Conservation (phyloP, 2,797 vertebrate genomes). For the Capromys pilorides region DNA sequence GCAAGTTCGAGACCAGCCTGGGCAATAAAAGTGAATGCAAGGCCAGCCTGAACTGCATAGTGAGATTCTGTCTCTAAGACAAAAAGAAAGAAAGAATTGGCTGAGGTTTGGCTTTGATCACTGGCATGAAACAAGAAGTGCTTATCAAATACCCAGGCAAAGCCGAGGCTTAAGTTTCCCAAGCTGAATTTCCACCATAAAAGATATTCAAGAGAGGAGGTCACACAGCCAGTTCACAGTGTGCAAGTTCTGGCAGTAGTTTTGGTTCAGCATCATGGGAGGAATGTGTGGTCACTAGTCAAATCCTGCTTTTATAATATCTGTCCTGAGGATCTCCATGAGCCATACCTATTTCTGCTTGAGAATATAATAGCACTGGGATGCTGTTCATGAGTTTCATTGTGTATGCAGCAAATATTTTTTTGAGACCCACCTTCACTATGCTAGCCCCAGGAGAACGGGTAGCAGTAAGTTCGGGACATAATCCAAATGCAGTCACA, state of each 20-base stretch:
- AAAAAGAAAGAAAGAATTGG: constrained; percentile 61
- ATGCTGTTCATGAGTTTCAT: neutral
- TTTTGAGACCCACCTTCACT: neutral
- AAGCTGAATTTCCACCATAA: neutral
- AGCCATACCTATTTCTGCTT: neutral
- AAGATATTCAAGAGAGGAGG: neutral
- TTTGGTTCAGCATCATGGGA: neutral
- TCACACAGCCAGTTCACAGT: neutral
- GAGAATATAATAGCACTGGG: neutral
- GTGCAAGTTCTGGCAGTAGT: neutral
- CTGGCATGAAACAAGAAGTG: neutral
- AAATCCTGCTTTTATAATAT: neutral
- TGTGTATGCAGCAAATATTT: neutral
- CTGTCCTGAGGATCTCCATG: neutral
- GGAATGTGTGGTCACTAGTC: neutral
- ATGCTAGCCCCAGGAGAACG: neutral
- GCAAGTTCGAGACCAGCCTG: too few relatives aligned
- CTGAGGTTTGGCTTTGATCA: constrained; percentile 34
- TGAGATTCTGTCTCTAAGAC: too few relatives aligned
- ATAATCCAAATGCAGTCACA: neutral
- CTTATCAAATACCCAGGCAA: constrained; percentile 36
- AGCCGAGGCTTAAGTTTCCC: neutral
- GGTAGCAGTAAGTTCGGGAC: neutral
- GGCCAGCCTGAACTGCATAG: too few relatives aligned
- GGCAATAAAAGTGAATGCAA: too few relatives aligned